Evolutionary conservation across 1,140 invertebrate species (phyloP).

Genomic region (Procambarus virginalis): DNA sequence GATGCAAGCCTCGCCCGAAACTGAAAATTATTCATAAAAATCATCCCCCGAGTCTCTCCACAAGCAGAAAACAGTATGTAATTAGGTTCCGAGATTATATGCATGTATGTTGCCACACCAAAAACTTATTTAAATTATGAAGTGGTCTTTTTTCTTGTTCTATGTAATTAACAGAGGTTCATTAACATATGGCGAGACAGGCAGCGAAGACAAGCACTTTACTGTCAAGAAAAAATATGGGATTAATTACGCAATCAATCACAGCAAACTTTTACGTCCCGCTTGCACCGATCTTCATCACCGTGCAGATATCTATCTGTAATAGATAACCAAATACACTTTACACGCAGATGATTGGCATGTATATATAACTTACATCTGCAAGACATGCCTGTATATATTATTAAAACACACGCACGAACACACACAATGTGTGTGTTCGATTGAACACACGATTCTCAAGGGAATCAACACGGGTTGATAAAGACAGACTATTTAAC

Average conservation of each 20-base stretch:
- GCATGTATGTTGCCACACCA: conserved; percentile 16
- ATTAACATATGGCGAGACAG: conserved; percentile 10
- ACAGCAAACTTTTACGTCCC: not conserved
- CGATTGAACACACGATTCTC: too few species aligned
- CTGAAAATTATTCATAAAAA: not conserved
- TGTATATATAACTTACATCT: not conserved
- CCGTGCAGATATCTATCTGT: not conserved
- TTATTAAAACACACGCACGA: not conserved
- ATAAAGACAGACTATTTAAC: too few species aligned
- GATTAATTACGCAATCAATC: not conserved
- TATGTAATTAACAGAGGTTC: conserved; percentile 12
- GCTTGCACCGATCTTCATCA: not conserved
- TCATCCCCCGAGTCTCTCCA: not conserved
- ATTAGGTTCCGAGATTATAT: conserved; percentile 28
- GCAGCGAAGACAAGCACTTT: not conserved
- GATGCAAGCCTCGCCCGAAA: not conserved
- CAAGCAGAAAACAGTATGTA: conserved; percentile 22
- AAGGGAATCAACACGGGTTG: too few species aligned
- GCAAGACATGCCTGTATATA: not conserved
- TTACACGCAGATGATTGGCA: not conserved
- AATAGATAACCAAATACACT: not conserved
- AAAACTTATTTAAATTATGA: conserved; percentile 18
- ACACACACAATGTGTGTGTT: too few species aligned
- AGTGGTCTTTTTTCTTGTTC: conserved; percentile 7
- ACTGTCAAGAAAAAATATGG: not conserved